A percentile compares a stretch with the other conserved stretches of the same genome.
Evolutionary conservation across 2,113 vertebrate genomes (phyloP).

Genomic region (Grallaria varia): DNA sequence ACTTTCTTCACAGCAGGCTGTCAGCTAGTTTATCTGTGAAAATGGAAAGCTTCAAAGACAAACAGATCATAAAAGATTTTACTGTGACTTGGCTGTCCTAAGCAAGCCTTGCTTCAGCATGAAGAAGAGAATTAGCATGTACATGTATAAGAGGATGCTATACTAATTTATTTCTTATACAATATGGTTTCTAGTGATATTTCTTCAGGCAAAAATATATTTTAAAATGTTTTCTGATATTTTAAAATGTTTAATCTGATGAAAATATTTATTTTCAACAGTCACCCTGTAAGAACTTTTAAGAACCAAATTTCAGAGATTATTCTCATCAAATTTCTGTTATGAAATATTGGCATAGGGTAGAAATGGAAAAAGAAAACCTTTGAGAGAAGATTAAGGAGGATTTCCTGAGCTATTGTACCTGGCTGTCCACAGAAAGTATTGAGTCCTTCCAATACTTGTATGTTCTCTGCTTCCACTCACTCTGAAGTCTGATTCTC

Average conservation of each 20-base stretch:
- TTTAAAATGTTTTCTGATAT: background rate
- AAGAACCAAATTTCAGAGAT: background rate
- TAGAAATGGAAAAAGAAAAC: background rate
- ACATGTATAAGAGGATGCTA: background rate
- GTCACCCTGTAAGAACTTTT: background rate
- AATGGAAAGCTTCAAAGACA: background rate
- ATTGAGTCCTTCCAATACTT: background rate
- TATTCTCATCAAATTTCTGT: background rate
- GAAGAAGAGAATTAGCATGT: background rate
- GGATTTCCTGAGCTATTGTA: background rate
- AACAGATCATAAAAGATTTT: background rate
- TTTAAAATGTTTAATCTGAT: background rate
- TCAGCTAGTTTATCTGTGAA: background rate
- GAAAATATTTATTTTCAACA: background rate
- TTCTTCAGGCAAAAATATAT: background rate
- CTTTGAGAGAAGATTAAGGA: background rate
- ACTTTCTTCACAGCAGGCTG: background rate
- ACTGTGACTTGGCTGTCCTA: background rate
- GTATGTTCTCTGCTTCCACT: background rate
- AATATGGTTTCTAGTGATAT: background rate
- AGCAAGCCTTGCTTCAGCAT: background rate
- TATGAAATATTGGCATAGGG: background rate
- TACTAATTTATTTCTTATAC: background rate
- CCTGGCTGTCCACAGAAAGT: background rate
- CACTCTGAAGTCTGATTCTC: background rate